Evolutionary conservation across 1,140 invertebrate genomes (phyloP).

Genomic region (Chymomyza costata): DNA sequence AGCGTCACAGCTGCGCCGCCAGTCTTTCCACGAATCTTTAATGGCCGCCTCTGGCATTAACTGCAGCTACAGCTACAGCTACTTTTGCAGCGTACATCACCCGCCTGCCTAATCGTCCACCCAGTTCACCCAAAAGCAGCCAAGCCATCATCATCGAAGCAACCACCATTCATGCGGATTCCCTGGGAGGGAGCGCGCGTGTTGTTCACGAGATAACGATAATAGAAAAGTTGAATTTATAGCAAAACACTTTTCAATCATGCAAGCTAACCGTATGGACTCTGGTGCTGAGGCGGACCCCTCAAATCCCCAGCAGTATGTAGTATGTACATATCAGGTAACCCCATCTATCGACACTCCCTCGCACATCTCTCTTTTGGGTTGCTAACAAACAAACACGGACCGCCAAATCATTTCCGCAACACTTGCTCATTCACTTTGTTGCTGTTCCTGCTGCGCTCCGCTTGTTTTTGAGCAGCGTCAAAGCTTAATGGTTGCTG

Average conservation of each 20-base stretch:
- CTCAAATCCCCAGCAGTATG: slow-evolving; percentile 13
- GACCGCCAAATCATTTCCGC: slow-evolving; percentile 63
- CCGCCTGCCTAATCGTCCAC: not conserved
- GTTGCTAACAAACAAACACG: slow-evolving; percentile 3
- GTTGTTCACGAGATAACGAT: slow-evolving; percentile 53
- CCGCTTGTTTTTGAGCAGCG: slow-evolving; percentile 25
- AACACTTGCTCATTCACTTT: slow-evolving; percentile 57
- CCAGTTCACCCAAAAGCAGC: no score
- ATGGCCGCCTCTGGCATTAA: slow-evolving; percentile 12
- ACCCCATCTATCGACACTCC: no score
- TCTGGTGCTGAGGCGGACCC: no score
- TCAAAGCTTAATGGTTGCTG: slow-evolving; percentile 39
- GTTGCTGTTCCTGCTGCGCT: slow-evolving; percentile 9
- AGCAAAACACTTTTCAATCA: slow-evolving; percentile 64
- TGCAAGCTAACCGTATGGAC: slow-evolving; percentile 30
- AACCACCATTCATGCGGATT: no score
- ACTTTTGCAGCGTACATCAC: slow-evolving; percentile 13
- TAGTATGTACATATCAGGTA: not conserved
- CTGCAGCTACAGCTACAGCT: slow-evolving; percentile 11
- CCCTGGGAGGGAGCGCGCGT: no score
- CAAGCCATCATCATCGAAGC: no score
- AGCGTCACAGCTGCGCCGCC: not conserved
- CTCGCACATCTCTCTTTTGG: no score
- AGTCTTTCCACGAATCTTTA: not conserved
- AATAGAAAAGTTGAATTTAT: slow-evolving; percentile 62